Conservation (phyloP, 2,888 invertebrate genomes). For the Zygogramma bicolorata region DNA sequence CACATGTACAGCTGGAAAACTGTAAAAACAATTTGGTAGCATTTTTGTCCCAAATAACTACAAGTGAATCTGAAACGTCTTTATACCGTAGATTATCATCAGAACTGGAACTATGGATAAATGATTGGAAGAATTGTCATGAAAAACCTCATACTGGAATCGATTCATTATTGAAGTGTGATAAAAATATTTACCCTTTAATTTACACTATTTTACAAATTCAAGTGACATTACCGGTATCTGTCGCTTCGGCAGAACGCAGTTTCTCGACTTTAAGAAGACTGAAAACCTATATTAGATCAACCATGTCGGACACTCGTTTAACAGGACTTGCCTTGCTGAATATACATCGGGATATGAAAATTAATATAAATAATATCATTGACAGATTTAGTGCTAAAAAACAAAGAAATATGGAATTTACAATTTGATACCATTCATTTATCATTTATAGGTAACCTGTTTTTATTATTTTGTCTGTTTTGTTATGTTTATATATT, state of each 20-base stretch:
- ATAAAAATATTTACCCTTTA: conserved; percentile 1
- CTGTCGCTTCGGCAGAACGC: background rate
- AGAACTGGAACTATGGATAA: conserved; percentile 10
- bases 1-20: background rate
- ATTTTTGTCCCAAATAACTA: background rate
- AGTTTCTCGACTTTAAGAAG: background rate
- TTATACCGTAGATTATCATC: background rate
- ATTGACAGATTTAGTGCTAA: background rate
- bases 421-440: too few relatives aligned
- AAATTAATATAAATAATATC: conserved; percentile 7
- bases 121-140: conserved; percentile 15
- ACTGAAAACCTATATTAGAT: conserved; percentile 13
- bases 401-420: background rate
- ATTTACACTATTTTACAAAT: conserved; percentile 14
- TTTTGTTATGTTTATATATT: conserved; percentile 7
- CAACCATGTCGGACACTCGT: background rate
- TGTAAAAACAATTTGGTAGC: conserved; percentile 4
- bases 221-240: background rate
- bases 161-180: conserved; percentile 13
- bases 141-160: background rate
- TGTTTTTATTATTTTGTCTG: conserved; percentile 5
- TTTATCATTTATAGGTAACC: background rate
- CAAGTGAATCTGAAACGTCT: conserved; percentile 15
- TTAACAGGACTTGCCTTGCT: conserved; percentile 12
- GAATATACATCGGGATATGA: background rate